Percentiles rank a stretch among this genome's conserved stretches.
phyloP scores from a whole-genome alignment of 1,140 invertebrate species.

The Drosophila bipectinata region DNA sequence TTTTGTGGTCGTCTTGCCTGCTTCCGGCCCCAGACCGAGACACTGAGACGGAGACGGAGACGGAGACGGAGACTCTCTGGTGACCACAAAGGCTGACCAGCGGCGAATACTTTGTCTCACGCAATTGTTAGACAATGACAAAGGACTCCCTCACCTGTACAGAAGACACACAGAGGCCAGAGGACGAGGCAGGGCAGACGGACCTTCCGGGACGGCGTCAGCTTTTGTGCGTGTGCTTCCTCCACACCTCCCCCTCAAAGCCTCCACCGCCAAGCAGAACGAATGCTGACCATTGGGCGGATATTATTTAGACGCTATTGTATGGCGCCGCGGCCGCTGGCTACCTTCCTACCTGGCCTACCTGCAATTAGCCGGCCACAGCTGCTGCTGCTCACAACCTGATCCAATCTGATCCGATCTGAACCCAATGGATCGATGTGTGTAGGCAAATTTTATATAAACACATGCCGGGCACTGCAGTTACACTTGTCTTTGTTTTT shows the following conservation, averaged over 20 bases:
- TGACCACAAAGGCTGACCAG: slow-evolving; percentile 60
- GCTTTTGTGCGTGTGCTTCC: slow-evolving; percentile 66
- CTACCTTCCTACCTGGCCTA: slow-evolving; percentile 32
- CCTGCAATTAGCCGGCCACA: slow-evolving; percentile 74
- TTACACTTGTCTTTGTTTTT: neutral
- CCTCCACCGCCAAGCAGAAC: too few relatives aligned
- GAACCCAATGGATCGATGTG: slow-evolving; percentile 12
- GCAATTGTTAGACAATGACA: slow-evolving; percentile 53
- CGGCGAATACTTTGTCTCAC: slow-evolving; percentile 45
- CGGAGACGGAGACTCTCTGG: slow-evolving; percentile 25
- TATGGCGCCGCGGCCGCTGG: slow-evolving; percentile 58
- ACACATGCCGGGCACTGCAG: too few relatives aligned
- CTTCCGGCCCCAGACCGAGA: slow-evolving; percentile 30
- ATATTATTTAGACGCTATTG: slow-evolving; percentile 81
- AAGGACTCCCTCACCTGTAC: slow-evolving; percentile 21
- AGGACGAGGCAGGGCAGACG: slow-evolving; percentile 21
- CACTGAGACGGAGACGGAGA: neutral
- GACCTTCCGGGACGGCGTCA: slow-evolving; percentile 68
- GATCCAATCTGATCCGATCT: slow-evolving; percentile 7
- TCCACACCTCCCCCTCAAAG: too few relatives aligned
- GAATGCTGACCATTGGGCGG: slow-evolving; percentile 72
- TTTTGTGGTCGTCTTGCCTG: slow-evolving; percentile 43
- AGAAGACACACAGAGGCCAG: neutral
- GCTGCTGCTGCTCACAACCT: slow-evolving; percentile 50
- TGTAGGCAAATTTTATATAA: neutral